Base-by-base conservation (phyloP, 2,797 vertebrate species). In the Diplodus sargus region DNA sequence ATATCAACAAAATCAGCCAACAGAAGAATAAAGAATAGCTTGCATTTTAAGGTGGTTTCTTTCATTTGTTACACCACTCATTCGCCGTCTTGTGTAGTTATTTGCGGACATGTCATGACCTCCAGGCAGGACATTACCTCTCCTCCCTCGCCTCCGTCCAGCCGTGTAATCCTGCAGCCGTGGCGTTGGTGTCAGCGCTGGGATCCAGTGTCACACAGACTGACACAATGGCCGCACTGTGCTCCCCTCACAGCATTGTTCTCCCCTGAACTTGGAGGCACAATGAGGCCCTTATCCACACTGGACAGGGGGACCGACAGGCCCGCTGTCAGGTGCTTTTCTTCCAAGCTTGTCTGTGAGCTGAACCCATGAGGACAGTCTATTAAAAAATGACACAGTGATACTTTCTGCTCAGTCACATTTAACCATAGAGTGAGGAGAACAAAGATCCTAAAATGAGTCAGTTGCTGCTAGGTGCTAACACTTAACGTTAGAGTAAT, bases 191-290 rank as follows among this genome's bases (percentile, higher is more conserved):
- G 90, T 89, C 86, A 72, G 84, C 48, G 70, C 86, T 54, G 84
- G 83, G 91, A 88, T 93, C 92, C 89, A 74, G 86, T 90, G 83
- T 90, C 85, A 25, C 82, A 47, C 82, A 79, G 82, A 65, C 6
- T 4, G 76, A 87, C 90, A 95, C 94, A 95, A 94, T 90, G 90
- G 69, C 63, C 11, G 64, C 90, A 87, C 92, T 95, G 94, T 95
- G 54, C 83, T 85, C 66, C 74, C 18, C 83, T 83, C 74, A 3
- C 84, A 22, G 84, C 72, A 87, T 93, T 93, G 90, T 92, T 80
- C 79, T 82, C 68, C 78, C 30, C 83, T 77, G 60, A 72, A 74
- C 83, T 76, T 14, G 15, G 76, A 74, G 74, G 82, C 81, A 96
- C 94, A 95, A 95, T 90, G 90, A 87, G 70, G 86, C 83, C 84